Evolutionary conservation across 1,140 invertebrate species (phyloP), one percentile per base, ranked within the genome.

Genomic region (Hypsibius dujardini): DNA sequence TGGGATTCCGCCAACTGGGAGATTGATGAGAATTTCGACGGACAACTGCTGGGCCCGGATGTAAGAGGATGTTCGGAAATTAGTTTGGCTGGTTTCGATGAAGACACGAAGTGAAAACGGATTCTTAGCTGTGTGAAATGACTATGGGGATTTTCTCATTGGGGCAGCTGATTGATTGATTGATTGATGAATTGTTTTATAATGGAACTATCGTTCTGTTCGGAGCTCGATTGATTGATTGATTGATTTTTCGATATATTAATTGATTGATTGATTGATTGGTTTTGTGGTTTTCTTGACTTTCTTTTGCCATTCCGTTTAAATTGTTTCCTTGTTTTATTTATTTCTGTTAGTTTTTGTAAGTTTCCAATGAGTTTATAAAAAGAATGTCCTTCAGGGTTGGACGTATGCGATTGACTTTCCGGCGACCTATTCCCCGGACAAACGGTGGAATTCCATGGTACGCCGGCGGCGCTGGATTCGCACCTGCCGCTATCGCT

Each of bases 361-460:
- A 70, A 71, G 28, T 47, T 70, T 2, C 40, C 40, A 1, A 2
- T 67, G 2, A 72, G 46, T 40, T 59, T 46, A 14, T 3, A 47
- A 46, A 12, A 45, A 62, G 59, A 69, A 15, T 12, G 70, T 70
- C 46, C 75, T 71, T 14, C 74, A 87, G 84, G 85, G 90, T 56
- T 95, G 91, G 92, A 92, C 88, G 47, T 95, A 95, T 83, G 90
- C 91, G 46, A 82, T 92, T 67, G 91, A 95, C 81, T 95, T 95
- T 80, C 90, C 89, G 69, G 84, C 87, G 42, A 86, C 85, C n/a
- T 95, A 88, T 81, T 84, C 85, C 47, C 82, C 86, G 1, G 85
- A 87, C 72, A 92, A 90, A 76, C 86, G 88, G 71, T 94, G 90
- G 90, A 90, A 89, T 75, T 92, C 90, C 14, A 90, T 87, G 82